Evolutionary conservation across 1,140 invertebrate species (phyloP), one percentile per base, ranked within the genome.

Genomic region (Propsilocerus akamusi): DNA sequence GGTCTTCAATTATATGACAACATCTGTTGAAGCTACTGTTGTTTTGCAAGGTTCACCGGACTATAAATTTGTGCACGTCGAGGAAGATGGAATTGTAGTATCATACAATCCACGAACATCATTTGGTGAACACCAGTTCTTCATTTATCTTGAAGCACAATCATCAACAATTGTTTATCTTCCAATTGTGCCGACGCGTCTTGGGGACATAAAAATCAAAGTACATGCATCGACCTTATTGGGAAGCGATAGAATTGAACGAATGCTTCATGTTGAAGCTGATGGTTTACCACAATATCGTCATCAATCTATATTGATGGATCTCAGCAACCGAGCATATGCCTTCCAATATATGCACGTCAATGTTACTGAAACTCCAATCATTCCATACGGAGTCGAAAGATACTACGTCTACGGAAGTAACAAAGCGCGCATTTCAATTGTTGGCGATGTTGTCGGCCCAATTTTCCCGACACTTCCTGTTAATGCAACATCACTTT

Each of bases 371-470:
- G 85, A 90, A 59, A 86, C 82, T 1, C 91, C 90, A 1, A 77
- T 90, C 49, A 87, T 93, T 49, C 85, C 91, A 0, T 92, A 94
- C 58, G 80, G 88, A 52, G 76, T 84, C 55, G 78, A 87, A 56
- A 80, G 91, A 54, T 88, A 91, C 62, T 97, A 93, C 63, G 82
- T 97, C n/a, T 93, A 83, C 59, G 91, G 90, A 0, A 97, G 92
- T 0, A 93, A 93, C 58, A 77, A 74, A 55, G 91, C 89, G 7
- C 73, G 74, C 8, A 73, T 97, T n/a, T 85, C 84, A 2, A 66
- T 97, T 1, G 86, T 95, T 10, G 93, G 94, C 11, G 93, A 97
- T 66, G 89, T 97, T 0, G 89, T 97, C 0, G 92, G 91, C 2
- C 88, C 92, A 1, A 84, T 91, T 17, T 96, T 97, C 59, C 87